Evolutionary conservation across 35 echinoderm and acorn worm species (phyloP), one percentile per base, ranked within the genome.

Genomic region (Stichopus chloronotus): DNA sequence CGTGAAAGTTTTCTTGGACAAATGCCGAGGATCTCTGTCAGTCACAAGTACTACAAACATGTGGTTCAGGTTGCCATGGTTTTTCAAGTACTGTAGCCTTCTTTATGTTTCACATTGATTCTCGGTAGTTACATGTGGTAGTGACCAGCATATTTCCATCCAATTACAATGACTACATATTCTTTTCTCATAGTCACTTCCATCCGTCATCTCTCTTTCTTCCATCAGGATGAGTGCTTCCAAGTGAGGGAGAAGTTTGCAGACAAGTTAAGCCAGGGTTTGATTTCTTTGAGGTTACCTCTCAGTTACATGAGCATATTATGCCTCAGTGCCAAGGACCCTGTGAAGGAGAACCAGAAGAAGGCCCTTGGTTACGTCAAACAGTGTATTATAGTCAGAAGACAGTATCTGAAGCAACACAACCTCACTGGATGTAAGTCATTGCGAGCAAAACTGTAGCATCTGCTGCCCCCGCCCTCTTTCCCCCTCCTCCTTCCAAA

Each of bases 261-360:
- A 21, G 78, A 88, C 17, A 96, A 99, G 72, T 84, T 99, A 4
- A 93, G 96, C 84, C 84, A 94, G 30, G 95, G 94, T 84, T 84
- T 99, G 84, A 91, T 94, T n/a, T 69, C 81, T 2, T 92, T 99
- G 53, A 54, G 90, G 63, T 94, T 99, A 65, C 97, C 97, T 12
- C 92, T 99, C 21, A 95, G 94, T 71, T 99, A 99, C 90, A 52
- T 99, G 61, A 92, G 94, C 83, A 99, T 99, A 25, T 93, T 99
- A 65, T 81, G 81, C 88, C 90, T 99, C 7, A 95, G 95, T 87
- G 92, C 92, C 91, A 99, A 99, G 25, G 97, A 99, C 56, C 97
- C 97, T 0, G 94, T 96, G 57, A 93, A 95, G 63, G 95, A 99
- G 0, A 96, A 91, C 71, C 83, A 79, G 22, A 88, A 92, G 54